Percentiles rank a stretch among this genome's conserved stretches.
Conservation (phyloP, 2,113 vertebrate species). For the Oncorhynchus nerka region DNA sequence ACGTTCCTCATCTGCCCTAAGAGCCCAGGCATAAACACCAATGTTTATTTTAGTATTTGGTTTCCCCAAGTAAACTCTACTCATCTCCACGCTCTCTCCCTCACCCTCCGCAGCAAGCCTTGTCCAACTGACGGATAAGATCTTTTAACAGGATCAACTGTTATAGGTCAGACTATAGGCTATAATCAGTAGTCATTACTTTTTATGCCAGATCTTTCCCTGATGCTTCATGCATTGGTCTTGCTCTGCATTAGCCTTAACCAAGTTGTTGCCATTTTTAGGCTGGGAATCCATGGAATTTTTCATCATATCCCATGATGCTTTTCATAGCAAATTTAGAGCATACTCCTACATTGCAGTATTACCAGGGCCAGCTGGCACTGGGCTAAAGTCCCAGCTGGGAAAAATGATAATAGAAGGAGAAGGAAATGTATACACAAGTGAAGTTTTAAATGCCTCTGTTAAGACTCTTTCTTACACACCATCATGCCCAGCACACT, state of each 20-base stretch:
- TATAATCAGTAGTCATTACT: no score
- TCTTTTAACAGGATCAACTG: no score
- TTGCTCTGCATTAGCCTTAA: not conserved
- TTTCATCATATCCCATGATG: conserved; percentile 21
- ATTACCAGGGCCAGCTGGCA: not conserved
- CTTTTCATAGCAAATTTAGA: not conserved
- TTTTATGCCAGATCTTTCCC: not conserved
- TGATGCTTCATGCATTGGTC: not conserved
- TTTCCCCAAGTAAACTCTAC: conserved; percentile 22
- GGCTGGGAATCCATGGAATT: conserved; percentile 20
- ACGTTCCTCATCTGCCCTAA: conserved; percentile 9
- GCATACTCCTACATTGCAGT: not conserved
- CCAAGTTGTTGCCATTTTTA: not conserved
- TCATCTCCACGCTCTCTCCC: not conserved
- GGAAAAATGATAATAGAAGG: not conserved
- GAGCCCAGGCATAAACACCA: no score
- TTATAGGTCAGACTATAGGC: no score
- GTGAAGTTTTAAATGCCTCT: not conserved
- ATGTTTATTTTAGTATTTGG: conserved; percentile 29
- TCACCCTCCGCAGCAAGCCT: not conserved
- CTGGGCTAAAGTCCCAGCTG: not conserved
- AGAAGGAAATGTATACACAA: not conserved
- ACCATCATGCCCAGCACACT: conserved; percentile 25
- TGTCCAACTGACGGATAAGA: not conserved
- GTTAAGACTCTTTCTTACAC: conserved; percentile 19